Base-by-base conservation (phyloP, 2,888 invertebrate genomes). In the Seira ritae region DNA sequence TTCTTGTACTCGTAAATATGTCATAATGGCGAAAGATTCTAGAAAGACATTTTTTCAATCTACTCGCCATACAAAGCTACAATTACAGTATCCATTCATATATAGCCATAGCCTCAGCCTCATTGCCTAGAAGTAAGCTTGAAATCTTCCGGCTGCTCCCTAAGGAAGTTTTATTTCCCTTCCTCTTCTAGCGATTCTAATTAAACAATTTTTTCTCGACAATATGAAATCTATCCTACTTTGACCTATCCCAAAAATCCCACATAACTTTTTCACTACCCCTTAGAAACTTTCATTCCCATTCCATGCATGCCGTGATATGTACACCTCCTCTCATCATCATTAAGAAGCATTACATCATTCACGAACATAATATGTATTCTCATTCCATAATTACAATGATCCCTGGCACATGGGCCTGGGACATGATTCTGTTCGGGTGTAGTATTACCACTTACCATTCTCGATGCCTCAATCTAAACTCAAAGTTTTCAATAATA, bases 401-500 rank as follows among this genome's bases (percentile, higher is more conserved):
- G 23, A 31, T 67, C 67, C 17, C 10, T 15, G 67, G 12, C 67
- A 4, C 69, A 42, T 42, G n/a, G 17, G n/a, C n/a, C n/a, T n/a
- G n/a, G n/a, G 76, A 60, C 60, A 69, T 23, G 50, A 15, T 17
- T 68, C 20, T 67, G 68, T 37, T 50, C 69, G 71, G 42, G 62
- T 65, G 3, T 55, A 68, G 46, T 60, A 37, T 60, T 76, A 76
- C 65, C 66, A 65, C 67, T 65, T 37, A 69, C 37, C 46, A 75
- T 74, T 42, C 6, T 42, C 6, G 6, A 8, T 42, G 6, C 42
- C 12, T 42, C 42, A 42, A 12, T 12, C 42, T 42, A 6, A 42
- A 12, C 42, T 12, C 67, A n/a, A 65, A 80, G 69, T n/a, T 69
- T 69, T 69, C 74, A 74, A 80, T 80, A 80, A 80, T 80, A 80